These are phyloP conservation scores for Cremastobaeus sp. DNA, from an alignment of 2,888 invertebrate genomes.

Conservation along the genomic window DNA sequence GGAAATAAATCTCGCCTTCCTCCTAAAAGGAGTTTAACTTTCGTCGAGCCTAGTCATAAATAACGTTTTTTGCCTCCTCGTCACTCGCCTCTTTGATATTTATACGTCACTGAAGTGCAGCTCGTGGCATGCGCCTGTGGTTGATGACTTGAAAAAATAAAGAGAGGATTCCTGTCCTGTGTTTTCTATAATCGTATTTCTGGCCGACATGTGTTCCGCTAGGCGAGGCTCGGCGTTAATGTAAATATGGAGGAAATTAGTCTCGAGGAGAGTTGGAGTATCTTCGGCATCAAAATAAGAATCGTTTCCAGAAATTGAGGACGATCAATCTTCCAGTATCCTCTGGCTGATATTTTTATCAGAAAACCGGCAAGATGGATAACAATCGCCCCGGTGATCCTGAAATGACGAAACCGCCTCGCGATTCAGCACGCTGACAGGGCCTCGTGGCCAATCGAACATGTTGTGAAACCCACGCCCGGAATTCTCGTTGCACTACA, in stretches of 20 bases:
- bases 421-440: conserved; percentile 28
- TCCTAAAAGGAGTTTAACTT: conserved; percentile 19
- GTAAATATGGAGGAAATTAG: conserved; percentile 46
- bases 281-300: too few species aligned
- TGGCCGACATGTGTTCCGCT: conserved; percentile 54
- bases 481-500: conserved; percentile 71
- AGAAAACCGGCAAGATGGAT: conserved; percentile 23
- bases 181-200: conserved; percentile 55
- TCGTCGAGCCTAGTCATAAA: conserved; percentile 41
- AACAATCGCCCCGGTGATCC: conserved; percentile 18
- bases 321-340: neutral
- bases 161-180: conserved; percentile 37
- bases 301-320: too few species aligned
- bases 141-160: conserved; percentile 48
- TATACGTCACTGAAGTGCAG: conserved; percentile 59
- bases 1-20: conserved; percentile 18
- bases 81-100: conserved; percentile 47
- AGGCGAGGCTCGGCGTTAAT: conserved; percentile 43
- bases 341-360: too few species aligned
- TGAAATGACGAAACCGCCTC: conserved; percentile 10
- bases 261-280: conserved; percentile 15
- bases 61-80: conserved; percentile 42
- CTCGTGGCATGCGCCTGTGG: conserved; percentile 55
- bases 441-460: conserved; percentile 35
- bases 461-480: conserved; percentile 73